Conservation (phyloP, 23 tunicate species). For the Trididemnum nubilum region DNA sequence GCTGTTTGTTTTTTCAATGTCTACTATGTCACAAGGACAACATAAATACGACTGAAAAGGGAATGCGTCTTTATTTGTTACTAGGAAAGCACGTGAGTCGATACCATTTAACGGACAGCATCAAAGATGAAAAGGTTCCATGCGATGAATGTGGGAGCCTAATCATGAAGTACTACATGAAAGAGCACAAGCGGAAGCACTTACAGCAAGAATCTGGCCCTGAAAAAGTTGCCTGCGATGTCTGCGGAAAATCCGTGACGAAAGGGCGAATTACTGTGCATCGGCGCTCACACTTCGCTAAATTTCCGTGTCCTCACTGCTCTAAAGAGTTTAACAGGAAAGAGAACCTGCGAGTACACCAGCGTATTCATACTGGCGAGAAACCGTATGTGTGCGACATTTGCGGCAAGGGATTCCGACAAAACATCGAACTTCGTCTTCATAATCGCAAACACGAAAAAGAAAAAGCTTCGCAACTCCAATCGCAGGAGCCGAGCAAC, state of each 20-base stretch:
- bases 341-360: conserved; percentile 48
- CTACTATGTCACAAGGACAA: conserved; percentile 13
- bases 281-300: conserved; percentile 37
- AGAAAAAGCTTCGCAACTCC: conserved; percentile 15
- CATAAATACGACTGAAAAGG: conserved; percentile 12
- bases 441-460: conserved; percentile 59
- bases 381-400: conserved; percentile 63
- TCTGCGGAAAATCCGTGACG: conserved; percentile 41
- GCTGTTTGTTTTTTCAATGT: conserved; percentile 39
- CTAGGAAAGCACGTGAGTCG: conserved; percentile 34
- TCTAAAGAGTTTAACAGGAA: conserved; percentile 48
- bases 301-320: conserved; percentile 52
- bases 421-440: conserved; percentile 50
- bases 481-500: background rate
- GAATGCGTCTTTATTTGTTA: conserved; percentile 29
- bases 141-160: conserved; percentile 35
- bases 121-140: conserved; percentile 27
- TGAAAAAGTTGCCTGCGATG: conserved; percentile 40
- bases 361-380: conserved; percentile 67
- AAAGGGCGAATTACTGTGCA: conserved; percentile 43
- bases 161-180: conserved; percentile 34
- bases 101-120: conserved; percentile 35
- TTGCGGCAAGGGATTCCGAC: conserved; percentile 64
- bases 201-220: background rate
- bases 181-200: conserved; percentile 33